Base-by-base conservation (phyloP, 2,113 vertebrate species). In the Candoia aspera region DNA sequence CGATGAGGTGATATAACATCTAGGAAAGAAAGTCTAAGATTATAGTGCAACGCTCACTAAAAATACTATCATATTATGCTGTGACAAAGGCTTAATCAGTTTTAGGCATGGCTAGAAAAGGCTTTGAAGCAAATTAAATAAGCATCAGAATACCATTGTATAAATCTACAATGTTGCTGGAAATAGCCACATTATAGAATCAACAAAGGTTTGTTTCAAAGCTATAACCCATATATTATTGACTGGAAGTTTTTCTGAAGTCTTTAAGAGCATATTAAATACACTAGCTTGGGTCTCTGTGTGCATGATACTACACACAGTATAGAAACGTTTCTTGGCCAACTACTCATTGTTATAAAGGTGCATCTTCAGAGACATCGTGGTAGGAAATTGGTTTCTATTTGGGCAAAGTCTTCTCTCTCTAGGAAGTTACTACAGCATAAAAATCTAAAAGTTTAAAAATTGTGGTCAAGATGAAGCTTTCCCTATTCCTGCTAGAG, bases 221-320 rank as follows among this genome's bases (percentile, higher is more conserved):
- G 26, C 8, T 55, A 12, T 57, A 42, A 79, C 64, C n/a, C 55
- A 55, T 58, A n/a, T 58, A 23, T 87, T 58, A 10, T 2, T 29
- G 59, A 42, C 42, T 49, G 29, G 37, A 37, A 42, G n/a, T n/a
- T 49, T 42, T 84, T 2, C 17, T 21, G 37, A 17, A 64, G 13
- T 86, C 57, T 33, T 57, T 33, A 46, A 10, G 54, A 57, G 6
- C 33, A 42, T 37, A 64, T 87, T 87, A 53, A 87, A 17, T n/a
- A 37, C 1, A 68, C 37, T 42, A 8, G 2, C 9, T 86, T 68
- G 90, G 37, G 21, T 26, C 46, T 42, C 24, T 88, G 58, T 59
- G 21, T 33, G 87, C 93, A 94, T 37, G 79, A 79, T 94, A 60
- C 88, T 93, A 86, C 58, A 93, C 88, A 92, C 49, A 24, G 29